These are phyloP conservation scores for Polypedilum pembai DNA, from an alignment of 1,140 invertebrate species.

Conservation along the genomic window DNA sequence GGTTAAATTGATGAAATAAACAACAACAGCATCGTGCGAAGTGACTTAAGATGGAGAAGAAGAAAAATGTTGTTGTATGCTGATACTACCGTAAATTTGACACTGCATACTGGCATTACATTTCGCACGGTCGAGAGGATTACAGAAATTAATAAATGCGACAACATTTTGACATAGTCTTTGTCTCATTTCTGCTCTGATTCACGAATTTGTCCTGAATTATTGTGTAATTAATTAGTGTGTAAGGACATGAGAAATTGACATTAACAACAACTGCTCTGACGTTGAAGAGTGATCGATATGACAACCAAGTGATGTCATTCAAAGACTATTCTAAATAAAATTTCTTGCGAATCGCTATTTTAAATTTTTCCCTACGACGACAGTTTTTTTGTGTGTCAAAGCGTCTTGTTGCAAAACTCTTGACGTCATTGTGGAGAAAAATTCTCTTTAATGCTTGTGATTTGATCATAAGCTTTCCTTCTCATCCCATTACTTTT, in stretches of 20 bases:
- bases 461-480: too few species aligned
- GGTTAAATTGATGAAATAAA: constrained; percentile 9
- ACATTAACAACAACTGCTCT: background rate
- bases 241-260: background rate
- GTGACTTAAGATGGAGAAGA: background rate
- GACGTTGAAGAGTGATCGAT: too few species aligned
- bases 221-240: constrained; percentile 13
- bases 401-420: too few species aligned
- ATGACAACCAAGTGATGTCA: too few species aligned
- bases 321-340: too few species aligned
- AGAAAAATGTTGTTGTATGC: background rate
- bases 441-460: too few species aligned
- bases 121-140: background rate
- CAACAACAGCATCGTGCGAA: background rate
- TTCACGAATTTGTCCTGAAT: background rate
- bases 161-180: background rate
- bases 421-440: too few species aligned
- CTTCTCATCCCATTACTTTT: too few species aligned
- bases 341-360: too few species aligned
- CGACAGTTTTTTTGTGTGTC: too few species aligned
- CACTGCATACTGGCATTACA: background rate
- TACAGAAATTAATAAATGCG: background rate
- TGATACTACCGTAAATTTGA: constrained; percentile 17
- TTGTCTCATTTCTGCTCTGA: background rate
- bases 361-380: too few species aligned